A percentile compares a stretch with the other conserved stretches of the same genome.
These are phyloP conservation scores for Cotesia congregata DNA, from an alignment of 2,888 invertebrate genomes.

Conservation along the genomic window DNA sequence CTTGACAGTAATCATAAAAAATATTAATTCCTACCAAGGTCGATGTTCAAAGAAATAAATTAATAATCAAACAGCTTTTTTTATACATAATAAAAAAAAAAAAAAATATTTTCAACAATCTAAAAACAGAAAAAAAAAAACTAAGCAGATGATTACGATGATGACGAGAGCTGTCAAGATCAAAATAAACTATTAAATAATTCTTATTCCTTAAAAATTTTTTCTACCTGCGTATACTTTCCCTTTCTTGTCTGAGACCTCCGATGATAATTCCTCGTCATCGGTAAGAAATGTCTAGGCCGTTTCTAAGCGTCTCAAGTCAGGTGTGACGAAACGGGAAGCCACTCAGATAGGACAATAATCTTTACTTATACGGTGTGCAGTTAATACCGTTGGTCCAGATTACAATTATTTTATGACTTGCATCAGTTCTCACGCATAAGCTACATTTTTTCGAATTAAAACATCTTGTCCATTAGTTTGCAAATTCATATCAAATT, in stretches of 20 bases:
- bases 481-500: background rate
- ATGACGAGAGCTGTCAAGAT: background rate
- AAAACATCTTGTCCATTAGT: background rate
- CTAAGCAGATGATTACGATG: background rate
- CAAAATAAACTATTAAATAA: conserved; percentile 1
- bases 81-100: background rate
- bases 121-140: background rate
- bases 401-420: background rate
- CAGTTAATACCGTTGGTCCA: background rate
- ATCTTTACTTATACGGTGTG: background rate
- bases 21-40: background rate
- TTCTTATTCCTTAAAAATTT: background rate
- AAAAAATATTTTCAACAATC: background rate
- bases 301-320: conserved; percentile 33
- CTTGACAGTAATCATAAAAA: background rate
- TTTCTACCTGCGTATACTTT: conserved; percentile 18
- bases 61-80: background rate
- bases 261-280: conserved; percentile 41
- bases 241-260: conserved; percentile 19
- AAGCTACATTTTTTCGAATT: background rate
- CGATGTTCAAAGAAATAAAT: background rate
- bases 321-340: conserved; percentile 41
- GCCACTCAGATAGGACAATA: conserved; percentile 27
- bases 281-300: conserved; percentile 47
- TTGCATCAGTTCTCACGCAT: background rate